Evolutionary conservation across 2,797 vertebrate genomes (phyloP), one percentile per base, ranked within the genome.

Genomic region (Steatocranus sp.): DNA sequence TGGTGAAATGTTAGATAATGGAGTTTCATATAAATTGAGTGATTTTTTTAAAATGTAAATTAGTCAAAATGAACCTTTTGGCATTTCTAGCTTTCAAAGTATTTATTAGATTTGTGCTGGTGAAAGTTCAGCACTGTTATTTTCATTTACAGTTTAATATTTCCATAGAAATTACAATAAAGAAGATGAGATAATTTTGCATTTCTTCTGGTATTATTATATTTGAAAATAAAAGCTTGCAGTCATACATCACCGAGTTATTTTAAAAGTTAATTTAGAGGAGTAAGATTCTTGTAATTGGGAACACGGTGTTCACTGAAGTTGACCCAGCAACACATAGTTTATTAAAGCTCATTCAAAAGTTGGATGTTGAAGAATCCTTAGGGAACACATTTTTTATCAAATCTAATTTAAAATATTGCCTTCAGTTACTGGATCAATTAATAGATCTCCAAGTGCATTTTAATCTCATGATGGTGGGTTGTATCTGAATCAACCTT

Each of bases 1-100:
- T 27, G 15, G 15, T 30, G 0, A 70, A 70, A 30, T 46, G 25
- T 70, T 17, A 70, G 66, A 48, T 30, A 17, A 48, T 30, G 15
- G 15, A 11, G 20, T 70, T 70, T 70, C 23, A 11, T 46, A 9
- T 46, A 46, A 46, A 70, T 48, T 70, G 25, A 46, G 38, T 73
- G 3, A 48, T 46, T 73, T 73, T 73, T 73, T 73, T n/a, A 73
- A 73, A 73, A 48, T 73, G 66, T 30, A 27, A 48, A 73, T 18
- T 7, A 73, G 23, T 2, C 41, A n/a, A 11, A 73, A 18, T 73
- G 15, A 46, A 18, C 9, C 15, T 48, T 46, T 73, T 73, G 41
- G 41, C 23, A 46, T 1, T 30, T 70, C 66, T 70, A 46, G 36
- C 5, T 15, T 68, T 43, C 41, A 46, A 70, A 25, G 15, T 8